Base-by-base conservation (phyloP, 2,888 invertebrate species). In the Troilus luridus region DNA sequence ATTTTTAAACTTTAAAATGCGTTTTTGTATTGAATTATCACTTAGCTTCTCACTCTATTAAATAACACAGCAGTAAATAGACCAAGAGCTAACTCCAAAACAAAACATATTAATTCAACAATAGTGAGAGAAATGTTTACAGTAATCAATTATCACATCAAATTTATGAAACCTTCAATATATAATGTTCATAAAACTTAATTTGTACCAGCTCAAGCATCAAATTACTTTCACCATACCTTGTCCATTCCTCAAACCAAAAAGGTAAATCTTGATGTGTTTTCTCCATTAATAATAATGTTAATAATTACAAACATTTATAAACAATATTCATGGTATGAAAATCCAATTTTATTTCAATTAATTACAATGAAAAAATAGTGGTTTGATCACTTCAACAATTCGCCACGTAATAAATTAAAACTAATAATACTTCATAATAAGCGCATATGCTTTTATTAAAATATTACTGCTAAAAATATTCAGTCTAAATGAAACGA, bases 221-320 rank as follows among this genome's bases (percentile, higher is more conserved):
- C 41, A 17, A 77, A 77, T 17, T 77, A 77, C 0, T 11, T 27
- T 77, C 72, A 77, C 19, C 93, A 93, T 93, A 94, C 94, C 94
- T 93, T 9, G 94, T 94, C 92, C 94, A 94, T 90, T 94, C 94
- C 92, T 94, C 94, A 77, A 94, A 93, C 94, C 94, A 94, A 93
- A 94, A 94, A 58, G 94, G 94, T 88, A 94, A 91, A 81, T 92
- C 92, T 91, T 91, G 92, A 90, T 92, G 91, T 91, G 92, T 64
- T 21, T 92, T 91, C 88, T 92, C 92, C 91, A 92, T 77, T 77
- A 41, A 27, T 92, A 1, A 17, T 9, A 89, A 67, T 56, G 64
- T 54, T n/a, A n/a, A 85, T 10, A 56, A 85, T 54, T n/a, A 59
- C n/a, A 56, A 56, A 88, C 56, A 88, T 58, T 88, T 24, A 88